phyloP scores from a whole-genome alignment of 2,797 vertebrate genomes.

The Lutjanus argentimaculatus region DNA sequence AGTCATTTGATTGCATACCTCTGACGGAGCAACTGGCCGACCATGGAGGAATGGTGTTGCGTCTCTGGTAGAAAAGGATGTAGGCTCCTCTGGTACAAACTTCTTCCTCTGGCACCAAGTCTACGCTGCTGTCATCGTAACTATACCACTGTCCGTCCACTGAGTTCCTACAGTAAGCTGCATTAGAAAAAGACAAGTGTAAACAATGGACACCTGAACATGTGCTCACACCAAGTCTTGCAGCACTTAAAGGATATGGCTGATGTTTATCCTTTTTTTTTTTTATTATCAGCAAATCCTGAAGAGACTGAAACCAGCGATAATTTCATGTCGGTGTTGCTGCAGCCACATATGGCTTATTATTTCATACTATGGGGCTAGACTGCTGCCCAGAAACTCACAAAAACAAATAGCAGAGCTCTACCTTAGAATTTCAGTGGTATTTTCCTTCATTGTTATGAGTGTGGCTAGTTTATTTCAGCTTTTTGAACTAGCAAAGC shows the following conservation, averaged over 20 bases:
- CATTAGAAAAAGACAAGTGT: neutral
- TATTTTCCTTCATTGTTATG: neutral
- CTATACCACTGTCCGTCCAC: conserved; percentile 95
- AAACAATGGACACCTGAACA: neutral
- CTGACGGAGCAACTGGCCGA: conserved; percentile 89
- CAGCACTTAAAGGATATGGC: neutral
- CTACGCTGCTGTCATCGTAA: conserved; percentile 94
- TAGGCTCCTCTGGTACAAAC: conserved; percentile 93
- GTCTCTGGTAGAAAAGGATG: conserved; percentile 96
- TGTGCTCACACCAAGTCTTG: neutral
- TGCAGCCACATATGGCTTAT: neutral
- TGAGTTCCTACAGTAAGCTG: conserved; percentile 95
- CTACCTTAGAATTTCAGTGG: no score
- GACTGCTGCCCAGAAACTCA: neutral
- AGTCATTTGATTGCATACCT: conserved; percentile 80
- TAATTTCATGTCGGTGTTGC: no score
- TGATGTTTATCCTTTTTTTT: neutral
- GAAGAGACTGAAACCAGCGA: no score
- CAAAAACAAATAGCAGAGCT: neutral
- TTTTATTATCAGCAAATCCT: neutral
- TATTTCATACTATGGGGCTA: neutral
- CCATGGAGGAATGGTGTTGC: conserved; percentile 90
- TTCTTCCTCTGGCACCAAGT: conserved; percentile 89
- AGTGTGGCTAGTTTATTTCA: neutral
- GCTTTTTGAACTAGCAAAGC: neutral